phyloP scores from a whole-genome alignment of 2,113 vertebrate genomes.

The Cyanoderma ruficeps region DNA sequence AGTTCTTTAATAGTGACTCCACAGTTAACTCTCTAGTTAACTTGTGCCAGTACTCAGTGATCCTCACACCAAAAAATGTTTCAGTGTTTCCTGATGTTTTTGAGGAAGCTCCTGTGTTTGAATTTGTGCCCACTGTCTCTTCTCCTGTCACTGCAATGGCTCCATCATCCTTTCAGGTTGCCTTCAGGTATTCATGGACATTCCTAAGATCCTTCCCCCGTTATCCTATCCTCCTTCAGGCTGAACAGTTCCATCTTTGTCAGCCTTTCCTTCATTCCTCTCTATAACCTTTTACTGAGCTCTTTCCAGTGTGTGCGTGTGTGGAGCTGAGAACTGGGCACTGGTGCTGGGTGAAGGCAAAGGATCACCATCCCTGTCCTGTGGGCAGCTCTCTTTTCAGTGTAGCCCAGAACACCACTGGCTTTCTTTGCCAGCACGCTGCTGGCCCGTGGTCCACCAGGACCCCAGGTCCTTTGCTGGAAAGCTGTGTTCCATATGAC shows the following conservation, averaged over 20 bases:
- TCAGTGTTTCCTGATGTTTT: background rate
- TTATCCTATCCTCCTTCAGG: background rate
- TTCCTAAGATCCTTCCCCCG: rapidly evolving
- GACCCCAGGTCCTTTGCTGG: background rate
- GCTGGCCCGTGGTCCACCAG: background rate
- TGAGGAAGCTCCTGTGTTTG: background rate
- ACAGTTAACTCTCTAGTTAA: background rate
- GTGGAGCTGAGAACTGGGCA: background rate
- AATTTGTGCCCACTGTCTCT: background rate
- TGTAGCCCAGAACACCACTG: background rate
- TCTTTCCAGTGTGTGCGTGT: background rate
- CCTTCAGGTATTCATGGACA: background rate
- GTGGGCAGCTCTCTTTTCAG: background rate
- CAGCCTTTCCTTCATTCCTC: background rate
- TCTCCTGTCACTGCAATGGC: background rate
- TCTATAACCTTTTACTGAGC: background rate
- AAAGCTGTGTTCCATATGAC: background rate
- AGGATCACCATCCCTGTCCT: background rate
- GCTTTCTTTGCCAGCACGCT: background rate
- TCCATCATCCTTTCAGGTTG: background rate
- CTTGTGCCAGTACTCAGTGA: background rate
- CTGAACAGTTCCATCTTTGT: background rate
- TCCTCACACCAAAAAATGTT: background rate
- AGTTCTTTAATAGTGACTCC: background rate
- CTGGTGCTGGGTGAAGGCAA: background rate